Percentiles rank a stretch among this genome's conserved stretches.
These are phyloP conservation scores for Aspidiotus destructor DNA, from an alignment of 2,888 invertebrate genomes.

Conservation along the genomic window DNA sequence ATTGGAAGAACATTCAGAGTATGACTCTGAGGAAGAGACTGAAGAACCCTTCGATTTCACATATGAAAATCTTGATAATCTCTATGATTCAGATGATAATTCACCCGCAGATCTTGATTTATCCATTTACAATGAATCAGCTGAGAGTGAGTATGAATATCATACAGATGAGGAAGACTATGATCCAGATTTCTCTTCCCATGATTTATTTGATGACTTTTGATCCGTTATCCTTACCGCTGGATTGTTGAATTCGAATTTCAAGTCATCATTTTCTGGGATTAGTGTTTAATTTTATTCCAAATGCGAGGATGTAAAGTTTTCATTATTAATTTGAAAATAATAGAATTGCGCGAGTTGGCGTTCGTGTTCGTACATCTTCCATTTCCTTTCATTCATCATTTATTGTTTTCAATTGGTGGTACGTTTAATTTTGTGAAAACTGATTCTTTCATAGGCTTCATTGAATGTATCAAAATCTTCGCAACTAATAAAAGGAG, in stretches of 20 bases:
- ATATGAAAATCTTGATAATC: constrained; percentile 3
- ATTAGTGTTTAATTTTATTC: background rate
- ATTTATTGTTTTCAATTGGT: no score
- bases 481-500: no score
- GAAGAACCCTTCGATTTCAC: constrained; percentile 8
- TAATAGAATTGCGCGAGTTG: no score
- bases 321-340: no score
- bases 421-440: no score
- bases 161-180: constrained; percentile 11
- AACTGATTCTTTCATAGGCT: no score
- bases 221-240: background rate
- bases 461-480: no score
- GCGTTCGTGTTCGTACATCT: no score
- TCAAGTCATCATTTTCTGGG: background rate
- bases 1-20: background rate
- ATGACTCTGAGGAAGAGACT: constrained; percentile 6
- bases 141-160: constrained; percentile 9
- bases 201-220: background rate
- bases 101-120: constrained; percentile 4
- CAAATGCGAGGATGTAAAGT: no score
- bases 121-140: background rate
- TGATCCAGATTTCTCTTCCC: background rate
- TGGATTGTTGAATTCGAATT: background rate
- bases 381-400: no score
- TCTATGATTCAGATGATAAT: background rate